phyloP scores from a whole-genome alignment of 2,113 vertebrate species.

The Mustela nigripes region DNA sequence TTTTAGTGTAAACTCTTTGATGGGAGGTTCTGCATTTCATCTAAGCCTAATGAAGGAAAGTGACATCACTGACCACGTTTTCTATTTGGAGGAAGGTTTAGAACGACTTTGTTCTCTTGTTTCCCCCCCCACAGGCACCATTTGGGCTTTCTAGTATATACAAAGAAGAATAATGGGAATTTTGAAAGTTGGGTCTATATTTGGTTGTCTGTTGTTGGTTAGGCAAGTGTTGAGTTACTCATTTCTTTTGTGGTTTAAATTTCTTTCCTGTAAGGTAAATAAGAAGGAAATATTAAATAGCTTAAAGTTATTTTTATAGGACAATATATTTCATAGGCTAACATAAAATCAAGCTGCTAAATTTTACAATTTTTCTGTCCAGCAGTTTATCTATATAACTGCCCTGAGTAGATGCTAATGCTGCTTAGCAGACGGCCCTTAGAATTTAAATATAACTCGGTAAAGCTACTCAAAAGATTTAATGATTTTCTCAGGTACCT shows the following conservation, averaged over 20 bases:
- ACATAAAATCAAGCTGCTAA: conserved; percentile 90
- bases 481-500: conserved; percentile 85
- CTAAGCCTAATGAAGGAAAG: conserved; percentile 63
- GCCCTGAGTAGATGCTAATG: conserved; percentile 92
- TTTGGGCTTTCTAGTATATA: conserved; percentile 64
- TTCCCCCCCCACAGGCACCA: conserved; percentile 69
- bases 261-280: conserved; percentile 84
- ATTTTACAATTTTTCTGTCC: conserved; percentile 89
- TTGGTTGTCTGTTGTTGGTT: conserved; percentile 30
- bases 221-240: conserved; percentile 64
- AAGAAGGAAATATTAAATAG: conserved; percentile 89
- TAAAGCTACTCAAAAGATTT: conserved; percentile 90
- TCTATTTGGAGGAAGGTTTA: conserved; percentile 34
- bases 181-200: conserved; percentile 67
- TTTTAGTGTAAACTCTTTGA: conserved; percentile 78
- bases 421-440: conserved; percentile 86
- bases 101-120: conserved; percentile 46
- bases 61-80: background rate
- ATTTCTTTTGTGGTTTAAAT: conserved; percentile 68
- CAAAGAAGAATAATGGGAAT: conserved; percentile 51
- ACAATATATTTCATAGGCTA: conserved; percentile 88
- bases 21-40: conserved; percentile 67
- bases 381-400: conserved; percentile 92
- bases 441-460: conserved; percentile 88
- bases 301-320: conserved; percentile 86